phyloP scores from a whole-genome alignment of 2,113 vertebrate species.

The Dunckerocampus dactyliophorus region DNA sequence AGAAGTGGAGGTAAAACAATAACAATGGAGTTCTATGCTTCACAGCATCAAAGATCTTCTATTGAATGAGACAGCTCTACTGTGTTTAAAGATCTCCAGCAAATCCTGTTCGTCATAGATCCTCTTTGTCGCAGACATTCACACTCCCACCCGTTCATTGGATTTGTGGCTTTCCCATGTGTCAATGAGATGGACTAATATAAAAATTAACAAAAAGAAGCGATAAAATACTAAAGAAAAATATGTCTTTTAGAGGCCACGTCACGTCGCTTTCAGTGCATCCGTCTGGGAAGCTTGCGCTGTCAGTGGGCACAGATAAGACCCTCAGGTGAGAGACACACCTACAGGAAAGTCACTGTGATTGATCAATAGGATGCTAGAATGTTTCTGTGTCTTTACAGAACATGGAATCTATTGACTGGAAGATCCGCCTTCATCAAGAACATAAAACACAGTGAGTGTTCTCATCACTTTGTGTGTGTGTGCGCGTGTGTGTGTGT shows the following conservation, averaged over 20 bases:
- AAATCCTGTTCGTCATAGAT: too few relatives aligned
- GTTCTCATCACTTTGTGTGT: neutral
- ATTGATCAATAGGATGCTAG: neutral
- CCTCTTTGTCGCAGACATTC: neutral
- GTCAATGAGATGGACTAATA: neutral
- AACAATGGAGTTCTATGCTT: too few relatives aligned
- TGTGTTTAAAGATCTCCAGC: too few relatives aligned
- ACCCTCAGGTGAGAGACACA: conserved; percentile 79
- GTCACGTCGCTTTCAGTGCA: conserved; percentile 91
- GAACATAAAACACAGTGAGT: conserved; percentile 94
- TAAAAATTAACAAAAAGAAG: neutral
- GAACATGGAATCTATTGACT: conserved; percentile 95
- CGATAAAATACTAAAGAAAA: too few relatives aligned
- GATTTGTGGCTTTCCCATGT: neutral
- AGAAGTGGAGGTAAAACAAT: too few relatives aligned
- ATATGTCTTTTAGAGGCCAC: conserved; percentile 74
- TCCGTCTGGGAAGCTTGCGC: conserved; percentile 91
- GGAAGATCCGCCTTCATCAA: conserved; percentile 95
- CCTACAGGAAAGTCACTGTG: too few relatives aligned
- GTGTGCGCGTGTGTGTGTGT: neutral
- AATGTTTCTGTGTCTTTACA: conserved; percentile 40
- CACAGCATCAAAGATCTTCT: too few relatives aligned
- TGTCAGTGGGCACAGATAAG: conserved; percentile 93
- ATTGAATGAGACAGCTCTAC: too few relatives aligned
- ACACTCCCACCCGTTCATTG: neutral